Conservation (phyloP, 2,888 invertebrate species). For the Nomada fucata region DNA sequence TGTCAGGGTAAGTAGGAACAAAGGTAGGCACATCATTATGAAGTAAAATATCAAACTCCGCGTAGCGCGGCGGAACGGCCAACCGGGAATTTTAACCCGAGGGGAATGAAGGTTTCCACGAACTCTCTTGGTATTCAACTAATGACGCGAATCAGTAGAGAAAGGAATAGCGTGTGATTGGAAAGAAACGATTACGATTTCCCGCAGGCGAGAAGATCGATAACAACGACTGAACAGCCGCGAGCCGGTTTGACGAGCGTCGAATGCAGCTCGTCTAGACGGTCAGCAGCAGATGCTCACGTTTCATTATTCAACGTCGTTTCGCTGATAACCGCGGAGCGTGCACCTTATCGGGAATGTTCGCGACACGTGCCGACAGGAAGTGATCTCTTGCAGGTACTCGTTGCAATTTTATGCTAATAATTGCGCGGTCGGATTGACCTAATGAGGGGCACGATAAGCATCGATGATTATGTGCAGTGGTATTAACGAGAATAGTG, state of each 20-base stretch:
- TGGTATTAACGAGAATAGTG: slow-evolving; percentile 9
- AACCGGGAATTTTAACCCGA: too few species aligned
- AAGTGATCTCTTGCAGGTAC: background rate
- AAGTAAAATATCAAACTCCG: too few species aligned
- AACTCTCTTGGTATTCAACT: too few species aligned
- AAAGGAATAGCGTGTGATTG: background rate
- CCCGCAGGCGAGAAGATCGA: slow-evolving; percentile 34
- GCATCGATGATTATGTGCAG: slow-evolving; percentile 1
- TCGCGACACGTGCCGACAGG: slow-evolving; percentile 19
- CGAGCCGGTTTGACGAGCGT: slow-evolving; percentile 41
- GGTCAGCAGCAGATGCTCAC: slow-evolving; percentile 65
- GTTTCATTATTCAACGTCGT: slow-evolving; percentile 60
- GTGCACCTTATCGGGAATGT: background rate
- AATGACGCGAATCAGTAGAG: background rate
- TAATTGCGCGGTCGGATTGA: background rate
- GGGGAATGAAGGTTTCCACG: too few species aligned
- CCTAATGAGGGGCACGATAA: background rate
- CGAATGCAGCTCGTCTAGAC: slow-evolving; percentile 45
- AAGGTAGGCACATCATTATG: too few species aligned
- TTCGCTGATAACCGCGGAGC: slow-evolving; percentile 27
- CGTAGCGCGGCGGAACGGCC: too few species aligned
- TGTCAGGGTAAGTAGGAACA: too few species aligned
- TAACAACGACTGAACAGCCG: background rate
- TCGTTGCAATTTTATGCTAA: background rate
- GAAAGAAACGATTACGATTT: slow-evolving; percentile 25